Base-by-base conservation (phyloP, 2,797 vertebrate genomes). In the Muraenolepis orangiensis region DNA sequence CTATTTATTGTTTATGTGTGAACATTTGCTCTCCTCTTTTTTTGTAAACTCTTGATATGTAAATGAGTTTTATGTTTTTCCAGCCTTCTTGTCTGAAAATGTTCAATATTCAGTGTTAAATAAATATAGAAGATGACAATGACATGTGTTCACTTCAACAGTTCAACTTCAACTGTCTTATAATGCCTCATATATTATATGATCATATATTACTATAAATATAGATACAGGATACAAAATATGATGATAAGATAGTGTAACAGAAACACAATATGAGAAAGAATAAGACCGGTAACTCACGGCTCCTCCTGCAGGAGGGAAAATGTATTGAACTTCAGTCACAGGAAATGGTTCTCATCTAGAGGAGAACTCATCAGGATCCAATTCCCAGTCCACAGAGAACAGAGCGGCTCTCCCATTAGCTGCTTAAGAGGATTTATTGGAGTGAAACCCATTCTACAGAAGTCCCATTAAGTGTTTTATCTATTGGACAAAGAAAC, bases 1-100 rank as follows among this genome's bases (percentile, higher is more conserved):
- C 11, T 90, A 87, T 90, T 91, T 90, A 87, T 88, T 89, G 81
- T 78, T 38, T 76, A 76, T 46, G 36, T 85, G 81, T 85, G 13
- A 75, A 72, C 64, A 76, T 80, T 86, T 72, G 32, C 6, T n/a
- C 71, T 18, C 13, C 13, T 26, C 36, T 66, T 73, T 82, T n/a
- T 86, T 85, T 90, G 13, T 84, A 83, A 77, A 14, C 32, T 72
- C 64, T 71, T 29, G 18, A 72, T 29, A 1, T 79, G 69, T 75
- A 69, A 31, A 77, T 86, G 72, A 75, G 68, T 76, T 76, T 80
- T 76, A 42, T 6, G 36, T 68, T 38, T 68, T 38, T 26, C 28
- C 69, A 20, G 31, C 10, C 74, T 76, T 79, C 42, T 76, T 18
- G 70, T 74, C 76, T 73, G 34, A 76, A 76, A 78, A 7, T 40